Evolutionary conservation across 2,888 invertebrate species (phyloP).

Genomic region (Girardia tigrina): DNA sequence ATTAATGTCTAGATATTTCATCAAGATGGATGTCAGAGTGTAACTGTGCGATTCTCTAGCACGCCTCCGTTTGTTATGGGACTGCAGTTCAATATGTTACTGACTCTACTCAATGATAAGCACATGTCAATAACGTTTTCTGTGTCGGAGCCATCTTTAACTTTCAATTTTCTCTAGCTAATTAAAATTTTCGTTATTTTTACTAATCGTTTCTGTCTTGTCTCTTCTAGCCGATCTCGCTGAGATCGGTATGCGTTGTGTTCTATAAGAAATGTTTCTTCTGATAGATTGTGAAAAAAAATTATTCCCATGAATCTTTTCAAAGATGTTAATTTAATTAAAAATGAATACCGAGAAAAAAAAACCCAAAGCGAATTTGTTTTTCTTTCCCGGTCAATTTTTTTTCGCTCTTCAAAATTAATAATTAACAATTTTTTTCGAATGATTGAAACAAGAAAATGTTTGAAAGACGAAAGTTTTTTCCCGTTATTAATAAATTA

Average conservation of each 20-base stretch:
- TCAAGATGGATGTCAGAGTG: conserved; percentile 17
- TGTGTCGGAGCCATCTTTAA: conserved; percentile 18
- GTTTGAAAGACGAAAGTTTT: too few relatives aligned
- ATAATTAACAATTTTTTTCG: too few relatives aligned
- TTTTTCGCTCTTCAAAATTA: too few relatives aligned
- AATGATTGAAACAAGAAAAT: too few relatives aligned
- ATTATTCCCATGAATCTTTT: neutral
- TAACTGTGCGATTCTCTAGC: conserved; percentile 15
- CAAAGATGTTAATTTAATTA: neutral
- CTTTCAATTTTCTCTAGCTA: conserved; percentile 6
- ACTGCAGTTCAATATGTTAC: conserved; percentile 23
- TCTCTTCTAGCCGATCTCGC: neutral
- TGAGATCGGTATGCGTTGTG: neutral
- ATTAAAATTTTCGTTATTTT: conserved; percentile 8
- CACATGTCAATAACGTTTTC: conserved; percentile 9
- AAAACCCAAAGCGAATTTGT: too few relatives aligned
- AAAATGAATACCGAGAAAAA: too few relatives aligned
- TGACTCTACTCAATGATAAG: conserved; percentile 23
- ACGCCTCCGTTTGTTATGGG: neutral
- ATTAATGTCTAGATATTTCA: conserved; percentile 17
- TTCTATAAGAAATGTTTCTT: neutral
- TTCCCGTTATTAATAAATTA: too few relatives aligned
- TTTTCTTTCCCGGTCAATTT: too few relatives aligned
- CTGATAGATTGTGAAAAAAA: conserved; percentile 11
- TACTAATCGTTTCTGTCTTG: neutral